Evolutionary conservation across 1,140 invertebrate species (phyloP).

Genomic region (Cryptotermes secundus): DNA sequence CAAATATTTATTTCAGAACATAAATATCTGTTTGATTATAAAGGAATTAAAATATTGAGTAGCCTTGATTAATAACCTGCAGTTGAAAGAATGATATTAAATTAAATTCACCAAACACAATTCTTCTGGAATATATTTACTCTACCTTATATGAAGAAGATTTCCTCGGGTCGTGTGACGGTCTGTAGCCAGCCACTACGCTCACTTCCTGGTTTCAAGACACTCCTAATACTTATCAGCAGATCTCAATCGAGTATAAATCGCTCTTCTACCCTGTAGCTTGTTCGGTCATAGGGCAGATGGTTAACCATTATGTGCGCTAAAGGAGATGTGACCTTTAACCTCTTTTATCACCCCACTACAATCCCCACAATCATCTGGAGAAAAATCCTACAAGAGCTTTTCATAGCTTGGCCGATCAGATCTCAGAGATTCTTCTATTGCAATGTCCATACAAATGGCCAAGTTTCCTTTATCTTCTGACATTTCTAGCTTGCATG

Average conservation of each 20-base stretch:
- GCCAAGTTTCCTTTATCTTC: not conserved
- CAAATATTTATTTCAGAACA: too few species aligned
- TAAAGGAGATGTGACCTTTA: slow-evolving; percentile 4
- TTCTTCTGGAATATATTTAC: too few species aligned
- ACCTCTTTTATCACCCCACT: not conserved
- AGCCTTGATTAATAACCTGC: too few species aligned
- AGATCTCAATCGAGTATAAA: slow-evolving; percentile 24
- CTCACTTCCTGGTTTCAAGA: not conserved
- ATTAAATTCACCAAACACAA: too few species aligned
- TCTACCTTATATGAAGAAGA: too few species aligned
- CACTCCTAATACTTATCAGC: not conserved
- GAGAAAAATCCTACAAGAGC: not conserved
- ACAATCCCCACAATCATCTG: not conserved
- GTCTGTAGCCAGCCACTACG: too few species aligned
- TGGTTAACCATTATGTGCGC: slow-evolving; percentile 24
- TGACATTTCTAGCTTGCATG: too few species aligned
- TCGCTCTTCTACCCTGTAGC: not conserved
- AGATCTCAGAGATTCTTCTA: not conserved
- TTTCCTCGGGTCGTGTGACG: too few species aligned
- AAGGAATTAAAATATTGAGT: too few species aligned
- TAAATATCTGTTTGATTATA: too few species aligned
- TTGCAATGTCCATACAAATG: not conserved
- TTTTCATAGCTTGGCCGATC: too few species aligned
- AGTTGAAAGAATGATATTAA: too few species aligned
- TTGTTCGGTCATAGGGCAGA: slow-evolving; percentile 14